Base-by-base conservation (phyloP, 2,113 vertebrate genomes). In the Desmodus rotundus region DNA sequence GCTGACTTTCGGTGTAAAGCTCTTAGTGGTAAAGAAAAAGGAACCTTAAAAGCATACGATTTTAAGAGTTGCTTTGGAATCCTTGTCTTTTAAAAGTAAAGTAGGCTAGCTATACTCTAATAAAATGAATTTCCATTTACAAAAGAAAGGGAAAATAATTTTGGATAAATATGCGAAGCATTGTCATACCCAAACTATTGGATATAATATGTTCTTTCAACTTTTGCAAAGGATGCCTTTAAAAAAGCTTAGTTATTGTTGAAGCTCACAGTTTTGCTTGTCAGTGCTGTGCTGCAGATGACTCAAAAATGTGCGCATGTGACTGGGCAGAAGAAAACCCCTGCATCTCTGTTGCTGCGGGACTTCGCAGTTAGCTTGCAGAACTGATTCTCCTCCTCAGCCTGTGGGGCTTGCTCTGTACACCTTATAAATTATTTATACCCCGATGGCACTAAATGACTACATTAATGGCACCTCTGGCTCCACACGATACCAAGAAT, bases 361-460 rank as follows among this genome's bases (percentile, higher is more conserved):
- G n/a, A 70, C 63, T 80, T 85, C 92, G 73, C 68, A 70, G 2
- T 92, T 95, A 77, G 84, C 74, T 89, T 93, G 86, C 78, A 92
- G 87, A 86, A 45, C 54, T 31, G 94, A 41, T 91, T 70, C 15
- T 94, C 61, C 12, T 91, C 95, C 92, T 80, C 92, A 86, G 77
- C 88, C 80, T 61, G 47, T 76, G 97, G 70, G 73, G 93, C 96
- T 94, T 96, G 65, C 77, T n/a, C 33, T 96, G 82, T 84, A 82
- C 80, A 83, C 84, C 92, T 68, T 97, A 92, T 97, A 81, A 98
- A 77, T 98, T 96, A 97, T 98, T 98, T 98, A 96, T 47, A 93
- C 95, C 63, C 65, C 85, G 78, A 76, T 96, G 90, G 86, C 93
- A 96, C 95, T 96, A 85, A 97, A 96, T 12, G 85, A 90, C 63